phyloP scores from a whole-genome alignment of 1,140 invertebrate genomes.

The Platyscapa corneri region DNA sequence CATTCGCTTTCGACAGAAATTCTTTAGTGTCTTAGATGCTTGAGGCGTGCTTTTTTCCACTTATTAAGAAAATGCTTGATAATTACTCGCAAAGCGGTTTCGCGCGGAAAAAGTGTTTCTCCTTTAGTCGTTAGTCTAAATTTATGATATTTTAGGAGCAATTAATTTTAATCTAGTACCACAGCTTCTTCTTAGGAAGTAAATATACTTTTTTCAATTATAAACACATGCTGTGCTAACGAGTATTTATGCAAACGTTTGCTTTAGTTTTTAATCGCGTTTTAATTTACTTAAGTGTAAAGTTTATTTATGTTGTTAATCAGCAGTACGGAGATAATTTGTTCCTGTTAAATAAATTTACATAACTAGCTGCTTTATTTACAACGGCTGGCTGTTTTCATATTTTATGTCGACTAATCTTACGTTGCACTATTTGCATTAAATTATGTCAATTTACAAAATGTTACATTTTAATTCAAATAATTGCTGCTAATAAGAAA shows the following conservation, averaged over 20 bases:
- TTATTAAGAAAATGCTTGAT: slow-evolving; percentile 40
- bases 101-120: neutral
- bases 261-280: neutral
- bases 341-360: neutral
- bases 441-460: too few relatives aligned
- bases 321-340: neutral
- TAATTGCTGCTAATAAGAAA: too few relatives aligned
- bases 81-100: slow-evolving; percentile 3
- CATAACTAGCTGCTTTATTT: neutral
- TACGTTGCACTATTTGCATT: too few relatives aligned
- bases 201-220: slow-evolving; percentile 11
- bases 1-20: slow-evolving; percentile 17
- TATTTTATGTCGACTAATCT: neutral
- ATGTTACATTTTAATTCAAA: too few relatives aligned
- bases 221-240: slow-evolving; percentile 16
- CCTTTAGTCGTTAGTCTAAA: slow-evolving; percentile 28
- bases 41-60: neutral
- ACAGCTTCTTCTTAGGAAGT: slow-evolving; percentile 16
- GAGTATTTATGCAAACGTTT: slow-evolving; percentile 27
- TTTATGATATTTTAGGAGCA: slow-evolving; percentile 36
- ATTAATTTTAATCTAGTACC: slow-evolving; percentile 47
- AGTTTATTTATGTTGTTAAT: slow-evolving; percentile 19
- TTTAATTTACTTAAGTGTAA: slow-evolving; percentile 33
- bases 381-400: neutral
- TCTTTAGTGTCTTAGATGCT: slow-evolving; percentile 30